Evolutionary conservation across 2,113 vertebrate species (phyloP), one percentile per base, ranked within the genome.

Genomic region (Pelmatolapia mariae): DNA sequence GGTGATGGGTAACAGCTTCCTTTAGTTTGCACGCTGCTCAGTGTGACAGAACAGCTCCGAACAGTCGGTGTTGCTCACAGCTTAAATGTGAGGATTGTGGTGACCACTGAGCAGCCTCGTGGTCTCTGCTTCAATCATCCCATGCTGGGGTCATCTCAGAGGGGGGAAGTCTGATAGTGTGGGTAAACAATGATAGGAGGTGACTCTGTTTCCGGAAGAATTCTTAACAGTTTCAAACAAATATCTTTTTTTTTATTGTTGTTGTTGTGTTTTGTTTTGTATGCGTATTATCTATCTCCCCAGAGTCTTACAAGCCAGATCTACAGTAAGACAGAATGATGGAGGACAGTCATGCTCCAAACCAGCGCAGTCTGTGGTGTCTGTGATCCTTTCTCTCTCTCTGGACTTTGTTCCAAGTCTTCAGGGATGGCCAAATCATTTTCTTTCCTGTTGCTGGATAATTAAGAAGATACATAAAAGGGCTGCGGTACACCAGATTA

Each of bases 111-210:
- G 38, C 18, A 87, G 59, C 15, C 6, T 10, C 54, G 26, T 52
- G 76, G 45, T 71, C 56, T 86, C 68, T 19, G 36, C 66, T 83
- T 87, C 85, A 89, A 87, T 82, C 83, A 86, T 57, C 59, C 45
- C 83, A 38, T 45, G 56, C 66, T 40, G 87, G 78, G 76, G 45
- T 38, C 19, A 11, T 76, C 50, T 78, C 54, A 29, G 29, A 26
- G 24, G 33, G 13, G 40, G 33, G 11, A 11, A 52, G 40, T 47
- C n/a, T 79, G 43, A 53, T 15, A 16, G 59, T 82, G 83, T 36
- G 71, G 18, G 61, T 56, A 88, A 91, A 89, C 79, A 80, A 43
- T 57, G 26, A 85, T 29, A 84, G 57, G 45, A 78, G 61, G 13
- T 24, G 68, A 54, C 38, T 80, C 63, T 47, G 29, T 61, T 76